A percentile compares a stretch with the other conserved stretches of the same genome.
Conservation (phyloP, 2,888 invertebrate species). For the Zaprionus lineosus region DNA sequence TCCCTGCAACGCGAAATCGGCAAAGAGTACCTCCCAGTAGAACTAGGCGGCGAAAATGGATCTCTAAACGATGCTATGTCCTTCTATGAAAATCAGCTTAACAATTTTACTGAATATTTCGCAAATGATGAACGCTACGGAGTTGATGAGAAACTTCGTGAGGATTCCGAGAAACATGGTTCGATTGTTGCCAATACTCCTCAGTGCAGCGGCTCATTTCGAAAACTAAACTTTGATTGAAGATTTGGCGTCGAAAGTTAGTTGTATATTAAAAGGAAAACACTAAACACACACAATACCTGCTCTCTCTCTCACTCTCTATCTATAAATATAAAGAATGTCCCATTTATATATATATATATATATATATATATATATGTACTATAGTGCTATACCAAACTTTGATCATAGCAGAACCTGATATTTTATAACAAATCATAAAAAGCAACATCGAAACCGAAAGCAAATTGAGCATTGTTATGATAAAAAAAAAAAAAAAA, state of each 20-base stretch:
- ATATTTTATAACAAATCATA: constrained; percentile 68
- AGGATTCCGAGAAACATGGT: constrained; percentile 20
- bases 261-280: constrained; percentile 65
- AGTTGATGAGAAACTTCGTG: constrained; percentile 68
- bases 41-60: constrained; percentile 87
- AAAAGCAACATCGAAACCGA: constrained; percentile 58
- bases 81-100: constrained; percentile 63
- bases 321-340: constrained; percentile 20
- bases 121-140: constrained; percentile 73
- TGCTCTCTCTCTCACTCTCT: constrained; percentile 7
- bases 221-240: constrained; percentile 77
- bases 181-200: no score
- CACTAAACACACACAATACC: constrained; percentile 41
- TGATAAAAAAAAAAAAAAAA: constrained; percentile 21
- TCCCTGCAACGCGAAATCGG: constrained; percentile 84
- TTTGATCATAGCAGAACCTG: constrained; percentile 73
- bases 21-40: constrained; percentile 85
- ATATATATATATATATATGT: constrained; percentile 31
- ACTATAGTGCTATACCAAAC: constrained; percentile 47
- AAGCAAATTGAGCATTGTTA: constrained; percentile 69
- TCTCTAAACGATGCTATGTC: constrained; percentile 78
- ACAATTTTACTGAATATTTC: constrained; percentile 67
- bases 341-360: constrained; percentile 15
- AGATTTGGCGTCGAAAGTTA: constrained; percentile 31
- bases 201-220: no score